phyloP scores from a whole-genome alignment of 2,888 invertebrate species.

The Cacoxenus indagator region DNA sequence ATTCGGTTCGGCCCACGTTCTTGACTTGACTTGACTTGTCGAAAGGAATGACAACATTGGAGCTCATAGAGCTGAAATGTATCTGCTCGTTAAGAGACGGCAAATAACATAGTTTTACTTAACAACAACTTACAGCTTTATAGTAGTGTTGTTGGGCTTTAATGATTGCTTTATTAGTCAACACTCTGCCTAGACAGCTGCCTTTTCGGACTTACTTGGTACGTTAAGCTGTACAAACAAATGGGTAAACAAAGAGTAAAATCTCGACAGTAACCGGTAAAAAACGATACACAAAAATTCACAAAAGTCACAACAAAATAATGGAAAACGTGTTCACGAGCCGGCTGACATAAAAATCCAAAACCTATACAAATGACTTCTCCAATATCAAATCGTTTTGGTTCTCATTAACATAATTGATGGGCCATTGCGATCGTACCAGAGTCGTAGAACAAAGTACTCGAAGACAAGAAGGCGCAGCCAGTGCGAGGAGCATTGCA shows the following conservation, averaged over 20 bases:
- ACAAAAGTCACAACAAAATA: not conserved
- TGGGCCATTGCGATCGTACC: constrained; percentile 50
- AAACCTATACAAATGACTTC: constrained; percentile 39
- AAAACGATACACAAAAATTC: too few species aligned
- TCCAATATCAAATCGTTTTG: constrained; percentile 55
- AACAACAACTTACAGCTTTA: not conserved
- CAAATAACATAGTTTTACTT: not conserved
- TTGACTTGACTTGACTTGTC: not conserved
- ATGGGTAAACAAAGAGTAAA: too few species aligned
- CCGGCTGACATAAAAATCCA: constrained; percentile 16
- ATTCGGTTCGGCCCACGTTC: not conserved
- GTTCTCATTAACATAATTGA: constrained; percentile 61
- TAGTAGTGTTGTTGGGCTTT: not conserved
- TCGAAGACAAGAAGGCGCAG: not conserved
- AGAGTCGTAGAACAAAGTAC: constrained; percentile 31
- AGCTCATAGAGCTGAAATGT: not conserved
- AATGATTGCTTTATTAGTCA: too few species aligned
- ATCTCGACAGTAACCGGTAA: too few species aligned
- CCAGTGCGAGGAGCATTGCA: constrained; percentile 38
- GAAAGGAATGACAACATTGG: not conserved
- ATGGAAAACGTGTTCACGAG: constrained; percentile 17
- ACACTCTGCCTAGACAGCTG: too few species aligned
- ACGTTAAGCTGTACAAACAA: too few species aligned
- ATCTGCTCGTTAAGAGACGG: not conserved
- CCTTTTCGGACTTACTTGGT: too few species aligned